Evolutionary conservation across 30 jellyfish, hydroid and myxozoan species (phyloP).

Genomic region (Chironex yamaguchii): DNA sequence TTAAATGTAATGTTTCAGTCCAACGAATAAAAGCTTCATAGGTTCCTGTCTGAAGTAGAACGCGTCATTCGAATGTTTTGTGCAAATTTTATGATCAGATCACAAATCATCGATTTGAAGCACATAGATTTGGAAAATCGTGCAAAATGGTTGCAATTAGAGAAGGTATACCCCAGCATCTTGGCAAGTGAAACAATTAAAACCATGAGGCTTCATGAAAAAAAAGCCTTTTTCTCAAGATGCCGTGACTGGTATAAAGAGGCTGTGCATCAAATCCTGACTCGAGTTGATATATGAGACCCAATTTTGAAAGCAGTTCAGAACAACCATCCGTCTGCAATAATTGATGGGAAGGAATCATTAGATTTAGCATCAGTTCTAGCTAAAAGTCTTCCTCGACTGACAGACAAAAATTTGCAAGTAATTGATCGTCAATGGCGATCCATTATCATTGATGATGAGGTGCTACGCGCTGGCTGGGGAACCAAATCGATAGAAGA

Average conservation of each 20-base stretch:
- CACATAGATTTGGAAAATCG: not conserved
- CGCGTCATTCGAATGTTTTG: constrained; percentile 9
- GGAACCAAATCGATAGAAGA: not conserved
- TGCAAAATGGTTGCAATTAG: not conserved
- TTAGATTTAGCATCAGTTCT: not conserved
- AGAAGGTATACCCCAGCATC: not conserved
- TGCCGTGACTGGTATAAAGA: constrained; percentile 21
- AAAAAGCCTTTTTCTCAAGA: constrained; percentile 3
- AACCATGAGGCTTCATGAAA: not conserved
- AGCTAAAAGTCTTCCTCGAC: constrained; percentile 3
- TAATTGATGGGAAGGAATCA: not conserved
- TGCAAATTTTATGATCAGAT: not conserved
- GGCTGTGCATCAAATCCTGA: not conserved
- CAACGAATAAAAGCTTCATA: not conserved
- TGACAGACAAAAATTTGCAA: constrained; percentile 30
- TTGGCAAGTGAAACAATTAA: constrained; percentile 7
- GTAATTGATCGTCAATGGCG: constrained; percentile 62
- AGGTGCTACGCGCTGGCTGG: constrained; percentile 31
- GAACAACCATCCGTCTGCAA: not conserved
- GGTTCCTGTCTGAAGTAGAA: constrained; percentile 17
- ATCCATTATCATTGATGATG: constrained; percentile 30
- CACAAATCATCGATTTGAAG: not conserved
- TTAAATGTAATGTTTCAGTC: constrained; percentile 27
- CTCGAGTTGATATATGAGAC: constrained; percentile 2
- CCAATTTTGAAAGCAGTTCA: constrained; percentile 12